These are phyloP conservation scores for Tinamus guttatus DNA, from an alignment of 2,113 vertebrate genomes.

Conservation along the genomic window DNA sequence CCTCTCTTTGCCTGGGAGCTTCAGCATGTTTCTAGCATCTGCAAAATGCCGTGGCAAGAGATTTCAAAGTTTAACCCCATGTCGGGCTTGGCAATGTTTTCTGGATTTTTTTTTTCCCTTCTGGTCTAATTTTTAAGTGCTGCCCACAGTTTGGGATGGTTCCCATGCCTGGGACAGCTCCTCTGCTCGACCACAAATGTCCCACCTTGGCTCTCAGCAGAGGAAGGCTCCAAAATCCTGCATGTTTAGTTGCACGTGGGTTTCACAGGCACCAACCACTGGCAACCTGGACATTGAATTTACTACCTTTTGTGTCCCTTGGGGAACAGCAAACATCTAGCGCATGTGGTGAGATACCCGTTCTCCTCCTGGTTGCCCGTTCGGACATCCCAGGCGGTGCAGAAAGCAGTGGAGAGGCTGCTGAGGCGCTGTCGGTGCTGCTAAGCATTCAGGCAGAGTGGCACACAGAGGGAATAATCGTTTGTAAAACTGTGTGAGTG, in stretches of 20 bases:
- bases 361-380: neutral
- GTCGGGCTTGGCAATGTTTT: neutral
- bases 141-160: neutral
- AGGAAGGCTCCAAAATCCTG: neutral
- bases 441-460: neutral
- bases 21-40: conserved; percentile 31
- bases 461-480: neutral
- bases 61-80: conserved; percentile 47
- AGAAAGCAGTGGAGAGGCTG: neutral
- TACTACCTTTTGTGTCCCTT: neutral
- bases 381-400: neutral
- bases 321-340: neutral
- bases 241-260: fast-evolving
- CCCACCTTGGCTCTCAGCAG: fast-evolving
- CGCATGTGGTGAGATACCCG: fast-evolving
- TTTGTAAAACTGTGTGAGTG: neutral
- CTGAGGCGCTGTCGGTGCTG: fast-evolving
- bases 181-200: fast-evolving
- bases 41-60: neutral
- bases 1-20: conserved; percentile 32
- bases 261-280: neutral
- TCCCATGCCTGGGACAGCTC: fast-evolving
- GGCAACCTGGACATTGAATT: neutral
- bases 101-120: neutral
- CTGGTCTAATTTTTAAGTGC: neutral